Percentiles rank a stretch among this genome's conserved stretches.
These are phyloP conservation scores for Ispidina lecontei DNA, from an alignment of 2,797 vertebrate species.

Conservation along the genomic window DNA sequence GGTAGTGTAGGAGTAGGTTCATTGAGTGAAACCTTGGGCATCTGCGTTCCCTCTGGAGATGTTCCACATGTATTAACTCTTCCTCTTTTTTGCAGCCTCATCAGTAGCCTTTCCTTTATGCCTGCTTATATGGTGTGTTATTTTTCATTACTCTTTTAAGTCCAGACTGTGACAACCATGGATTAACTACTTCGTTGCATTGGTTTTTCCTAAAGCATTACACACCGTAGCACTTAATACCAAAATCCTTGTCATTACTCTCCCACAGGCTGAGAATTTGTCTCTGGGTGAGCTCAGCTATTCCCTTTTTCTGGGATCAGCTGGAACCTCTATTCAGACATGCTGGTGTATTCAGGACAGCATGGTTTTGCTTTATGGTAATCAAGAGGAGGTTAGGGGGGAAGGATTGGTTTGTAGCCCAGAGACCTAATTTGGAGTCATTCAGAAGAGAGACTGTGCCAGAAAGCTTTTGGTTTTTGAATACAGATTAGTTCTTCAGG, in stretches of 20 bases:
- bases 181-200: not conserved
- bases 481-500: conserved; percentile 32
- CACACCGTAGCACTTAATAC: not conserved
- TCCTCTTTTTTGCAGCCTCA: not conserved
- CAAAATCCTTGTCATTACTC: not conserved
- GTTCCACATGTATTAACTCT: not conserved
- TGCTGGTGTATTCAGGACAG: not conserved
- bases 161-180: not conserved
- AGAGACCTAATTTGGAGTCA: conserved; percentile 42
- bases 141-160: not conserved
- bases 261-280: not conserved
- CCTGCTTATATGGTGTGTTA: not conserved
- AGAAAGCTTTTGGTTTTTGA: conserved; percentile 27
- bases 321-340: conserved; percentile 20
- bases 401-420: conserved; percentile 34
- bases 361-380: not conserved
- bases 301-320: conserved; percentile 18
- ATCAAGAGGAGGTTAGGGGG: not conserved
- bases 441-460: not conserved
- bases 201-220: not conserved
- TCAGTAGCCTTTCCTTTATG: not conserved
- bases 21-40: not conserved
- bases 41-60: not conserved
- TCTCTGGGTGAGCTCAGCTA: not conserved
- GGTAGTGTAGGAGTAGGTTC: not conserved